These are phyloP conservation scores for Panurus biarmicus DNA, from an alignment of 2,113 vertebrate genomes.

Conservation along the genomic window DNA sequence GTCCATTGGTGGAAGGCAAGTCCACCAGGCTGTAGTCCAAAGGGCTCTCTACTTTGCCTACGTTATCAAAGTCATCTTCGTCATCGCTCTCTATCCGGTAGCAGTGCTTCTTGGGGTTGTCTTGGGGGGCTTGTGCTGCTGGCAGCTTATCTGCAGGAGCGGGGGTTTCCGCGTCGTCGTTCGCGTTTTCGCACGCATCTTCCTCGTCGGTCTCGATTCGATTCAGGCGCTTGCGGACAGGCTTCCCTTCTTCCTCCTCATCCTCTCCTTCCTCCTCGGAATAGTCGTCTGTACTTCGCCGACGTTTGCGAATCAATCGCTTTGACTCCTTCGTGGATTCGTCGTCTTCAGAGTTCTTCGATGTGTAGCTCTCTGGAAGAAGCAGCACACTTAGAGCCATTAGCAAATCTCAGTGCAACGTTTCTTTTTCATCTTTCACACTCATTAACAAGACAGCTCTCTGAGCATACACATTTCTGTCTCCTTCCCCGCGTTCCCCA, in stretches of 20 bases:
- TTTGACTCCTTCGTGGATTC: conserved; percentile 64
- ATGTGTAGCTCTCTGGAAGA: conserved; percentile 75
- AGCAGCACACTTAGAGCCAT: conserved; percentile 65
- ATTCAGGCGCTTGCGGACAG: conserved; percentile 85
- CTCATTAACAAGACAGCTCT: too few relatives aligned
- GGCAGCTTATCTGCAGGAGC: conserved; percentile 42
- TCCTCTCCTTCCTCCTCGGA: conserved; percentile 64
- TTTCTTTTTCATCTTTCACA: neutral
- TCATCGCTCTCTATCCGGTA: conserved; percentile 80
- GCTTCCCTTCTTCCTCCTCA: conserved; percentile 76
- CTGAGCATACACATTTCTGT: neutral
- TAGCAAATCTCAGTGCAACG: neutral
- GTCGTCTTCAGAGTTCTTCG: conserved; percentile 82
- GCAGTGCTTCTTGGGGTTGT: conserved; percentile 72
- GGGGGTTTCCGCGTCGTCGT: neutral
- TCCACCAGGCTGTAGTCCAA: conserved; percentile 83
- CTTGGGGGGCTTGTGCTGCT: conserved; percentile 16
- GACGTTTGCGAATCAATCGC: conserved; percentile 50
- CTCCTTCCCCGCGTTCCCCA: neutral
- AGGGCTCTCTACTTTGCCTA: conserved; percentile 78
- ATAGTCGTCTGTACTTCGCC: conserved; percentile 67
- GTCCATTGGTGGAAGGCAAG: conserved; percentile 85
- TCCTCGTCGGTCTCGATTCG: conserved; percentile 89
- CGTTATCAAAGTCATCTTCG: conserved; percentile 79
- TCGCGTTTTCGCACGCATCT: conserved; percentile 60